Evolutionary conservation across 2,888 invertebrate species (phyloP).

Genomic region (Hypomecis punctinalis): DNA sequence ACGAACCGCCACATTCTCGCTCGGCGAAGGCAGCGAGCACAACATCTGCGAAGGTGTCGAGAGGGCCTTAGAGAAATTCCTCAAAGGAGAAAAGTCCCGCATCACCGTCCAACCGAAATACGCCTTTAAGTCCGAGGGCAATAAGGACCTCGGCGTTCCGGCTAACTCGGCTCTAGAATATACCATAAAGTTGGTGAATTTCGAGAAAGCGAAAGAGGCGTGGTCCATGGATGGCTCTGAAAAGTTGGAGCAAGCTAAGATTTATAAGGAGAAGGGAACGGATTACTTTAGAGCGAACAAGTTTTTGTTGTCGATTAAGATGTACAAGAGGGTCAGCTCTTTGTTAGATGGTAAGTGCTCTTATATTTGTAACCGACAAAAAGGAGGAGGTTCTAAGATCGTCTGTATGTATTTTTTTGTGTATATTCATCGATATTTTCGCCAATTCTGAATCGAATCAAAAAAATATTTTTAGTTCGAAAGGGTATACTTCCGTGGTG

Average conservation of each 20-base stretch:
- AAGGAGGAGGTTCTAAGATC: no score
- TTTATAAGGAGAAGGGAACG: slow-evolving; percentile 96
- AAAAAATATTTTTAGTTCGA: no score
- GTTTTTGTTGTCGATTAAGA: slow-evolving; percentile 91
- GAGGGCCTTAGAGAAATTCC: slow-evolving; percentile 91
- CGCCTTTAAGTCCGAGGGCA: slow-evolving; percentile 91
- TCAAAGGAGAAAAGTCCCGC: slow-evolving; percentile 90
- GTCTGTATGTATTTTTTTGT: no score
- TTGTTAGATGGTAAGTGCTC: slow-evolving; percentile 82
- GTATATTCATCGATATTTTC: no score
- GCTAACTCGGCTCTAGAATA: slow-evolving; percentile 92
- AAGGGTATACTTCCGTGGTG: no score
- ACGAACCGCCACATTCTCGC: slow-evolving; percentile 90
- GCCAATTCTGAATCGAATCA: no score
- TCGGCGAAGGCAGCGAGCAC: slow-evolving; percentile 93
- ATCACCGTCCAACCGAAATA: slow-evolving; percentile 90
- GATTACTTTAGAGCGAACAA: slow-evolving; percentile 93
- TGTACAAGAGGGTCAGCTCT: slow-evolving; percentile 92
- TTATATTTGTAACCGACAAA: background rate
- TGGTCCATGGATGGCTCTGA: slow-evolving; percentile 94
- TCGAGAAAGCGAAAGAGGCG: slow-evolving; percentile 91
- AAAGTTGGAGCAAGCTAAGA: slow-evolving; percentile 91
- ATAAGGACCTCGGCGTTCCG: slow-evolving; percentile 89
- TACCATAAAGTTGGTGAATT: slow-evolving; percentile 91
- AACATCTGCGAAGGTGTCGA: slow-evolving; percentile 93